Conservation (phyloP, 2,113 vertebrate species). For the Melanotaenia duboulayi region DNA sequence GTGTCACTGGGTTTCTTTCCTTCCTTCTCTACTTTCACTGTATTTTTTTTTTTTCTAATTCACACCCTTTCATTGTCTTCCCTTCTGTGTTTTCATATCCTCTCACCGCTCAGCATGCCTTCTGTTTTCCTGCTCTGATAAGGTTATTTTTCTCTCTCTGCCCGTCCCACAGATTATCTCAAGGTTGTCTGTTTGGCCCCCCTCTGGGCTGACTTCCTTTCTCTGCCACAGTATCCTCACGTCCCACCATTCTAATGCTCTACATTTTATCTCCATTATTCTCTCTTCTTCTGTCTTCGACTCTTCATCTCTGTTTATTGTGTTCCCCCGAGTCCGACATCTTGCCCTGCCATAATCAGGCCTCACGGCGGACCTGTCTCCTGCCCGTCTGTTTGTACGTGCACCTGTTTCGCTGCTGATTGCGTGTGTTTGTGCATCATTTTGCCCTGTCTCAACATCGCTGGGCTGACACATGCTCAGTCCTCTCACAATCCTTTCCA, state of each 20-base stretch:
- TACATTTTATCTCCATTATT: slow-evolving; percentile 54
- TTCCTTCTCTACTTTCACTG: background rate
- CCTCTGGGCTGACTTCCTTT: slow-evolving; percentile 53
- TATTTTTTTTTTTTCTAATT: background rate
- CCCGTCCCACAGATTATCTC: slow-evolving; percentile 64
- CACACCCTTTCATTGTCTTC: background rate
- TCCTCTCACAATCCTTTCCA: slow-evolving; percentile 60
- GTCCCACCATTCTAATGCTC: slow-evolving; percentile 48
- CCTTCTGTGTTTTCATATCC: slow-evolving; percentile 42
- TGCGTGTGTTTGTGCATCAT: slow-evolving; percentile 43
- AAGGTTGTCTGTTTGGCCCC: slow-evolving; percentile 70
- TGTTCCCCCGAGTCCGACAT: slow-evolving; percentile 44
- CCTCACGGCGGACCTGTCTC: slow-evolving; percentile 32
- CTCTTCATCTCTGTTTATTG: slow-evolving; percentile 27
- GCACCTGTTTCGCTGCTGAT: slow-evolving; percentile 54
- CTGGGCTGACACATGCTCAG: slow-evolving; percentile 45
- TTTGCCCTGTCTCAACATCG: slow-evolving; percentile 47
- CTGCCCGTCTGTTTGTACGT: slow-evolving; percentile 14
- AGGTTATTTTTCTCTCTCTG: slow-evolving; percentile 56
- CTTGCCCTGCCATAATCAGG: slow-evolving; percentile 45
- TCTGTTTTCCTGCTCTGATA: slow-evolving; percentile 62
- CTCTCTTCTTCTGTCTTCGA: slow-evolving; percentile 30
- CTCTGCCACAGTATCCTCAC: slow-evolving; percentile 50
- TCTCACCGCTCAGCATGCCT: slow-evolving; percentile 34
- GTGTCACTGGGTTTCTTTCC: background rate